Evolutionary conservation across 2,113 vertebrate species (phyloP), one percentile per base, ranked within the genome.

Genomic region (Alectura lathami): DNA sequence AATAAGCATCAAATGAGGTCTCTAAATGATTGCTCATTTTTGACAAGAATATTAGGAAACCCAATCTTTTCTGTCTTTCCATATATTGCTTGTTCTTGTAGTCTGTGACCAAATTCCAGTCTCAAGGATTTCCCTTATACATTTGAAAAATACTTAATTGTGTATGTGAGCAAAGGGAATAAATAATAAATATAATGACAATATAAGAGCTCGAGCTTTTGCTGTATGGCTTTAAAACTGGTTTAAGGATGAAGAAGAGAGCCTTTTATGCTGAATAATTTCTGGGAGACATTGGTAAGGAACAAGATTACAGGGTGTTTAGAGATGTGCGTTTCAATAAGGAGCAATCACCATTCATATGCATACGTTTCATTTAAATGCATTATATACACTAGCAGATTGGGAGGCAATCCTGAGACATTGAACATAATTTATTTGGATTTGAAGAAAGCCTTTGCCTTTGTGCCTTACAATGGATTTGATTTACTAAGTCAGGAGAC

Each of bases 281-380:
- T 96, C 93, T 92, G 91, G 93, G 91, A 97, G 87, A 95, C 94
- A 94, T 74, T 94, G 78, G 53, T 91, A 91, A 94, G 84, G 83
- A 95, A 47, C 93, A 96, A 96, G 96, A 96, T 96, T 96, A 96
- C 93, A 96, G 96, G 96, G 96, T 96, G 93, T 74, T 90, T 91
- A 94, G 95, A 88, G 93, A 96, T 66, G 90, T 95, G 90, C 3
- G 14, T 90, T 94, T 96, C 92, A 96, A 96, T 73, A 94, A 96
- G 90, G 90, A 95, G 96, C 95, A 96, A 96, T 96, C 96, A 96
- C 96, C 93, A 96, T 96, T 96, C 96, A 96, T 96, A 96, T 96
- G 96, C 96, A 96, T 96, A 91, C 96, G 60, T 96, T 95, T 96
- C 93, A 96, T 96, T 96, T 96, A 96, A 96, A 96, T 95, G 92